Conservation (phyloP, 92 coral and sea anemone genomes). For the Zoanthus sansibaricus region DNA sequence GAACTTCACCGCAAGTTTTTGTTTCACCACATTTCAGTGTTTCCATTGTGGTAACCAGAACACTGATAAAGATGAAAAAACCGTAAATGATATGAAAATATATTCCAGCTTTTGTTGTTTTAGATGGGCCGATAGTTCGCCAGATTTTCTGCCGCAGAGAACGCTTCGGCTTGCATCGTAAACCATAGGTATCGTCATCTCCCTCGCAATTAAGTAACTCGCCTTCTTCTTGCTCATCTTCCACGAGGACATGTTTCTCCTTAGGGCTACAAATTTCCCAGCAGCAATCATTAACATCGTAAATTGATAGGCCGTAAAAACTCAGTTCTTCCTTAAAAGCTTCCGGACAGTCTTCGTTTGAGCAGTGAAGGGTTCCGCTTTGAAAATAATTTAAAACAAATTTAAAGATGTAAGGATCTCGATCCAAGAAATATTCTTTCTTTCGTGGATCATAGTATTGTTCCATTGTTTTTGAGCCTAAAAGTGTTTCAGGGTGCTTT, state of each 20-base stretch:
- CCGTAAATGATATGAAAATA: slow-evolving; percentile 86
- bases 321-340: slow-evolving; percentile 94
- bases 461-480: slow-evolving; percentile 86
- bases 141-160: slow-evolving; percentile 84
- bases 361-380: slow-evolving; percentile 92
- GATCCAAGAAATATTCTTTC: slow-evolving; percentile 89
- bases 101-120: slow-evolving; percentile 85
- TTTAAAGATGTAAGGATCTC: slow-evolving; percentile 94
- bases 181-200: slow-evolving; percentile 38
- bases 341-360: slow-evolving; percentile 90
- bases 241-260: slow-evolving; percentile 72
- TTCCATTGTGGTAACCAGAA: slow-evolving; percentile 79
- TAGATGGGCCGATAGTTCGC: slow-evolving; percentile 89
- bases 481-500: slow-evolving; percentile 84
- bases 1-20: slow-evolving; percentile 73
- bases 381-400: slow-evolving; percentile 93
- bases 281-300: slow-evolving; percentile 92
- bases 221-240: slow-evolving; percentile 73
- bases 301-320: slow-evolving; percentile 92
- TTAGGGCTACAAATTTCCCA: slow-evolving; percentile 84
- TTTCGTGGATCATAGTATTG: slow-evolving; percentile 82
- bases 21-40: slow-evolving; percentile 72
- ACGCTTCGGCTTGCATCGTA: slow-evolving; percentile 80
- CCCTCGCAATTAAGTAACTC: slow-evolving; percentile 73
- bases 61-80: slow-evolving; percentile 81